Percentiles rank a stretch among this genome's conserved stretches.
phyloP scores from a whole-genome alignment of 2,888 invertebrate genomes.

The Fragum fragum region DNA sequence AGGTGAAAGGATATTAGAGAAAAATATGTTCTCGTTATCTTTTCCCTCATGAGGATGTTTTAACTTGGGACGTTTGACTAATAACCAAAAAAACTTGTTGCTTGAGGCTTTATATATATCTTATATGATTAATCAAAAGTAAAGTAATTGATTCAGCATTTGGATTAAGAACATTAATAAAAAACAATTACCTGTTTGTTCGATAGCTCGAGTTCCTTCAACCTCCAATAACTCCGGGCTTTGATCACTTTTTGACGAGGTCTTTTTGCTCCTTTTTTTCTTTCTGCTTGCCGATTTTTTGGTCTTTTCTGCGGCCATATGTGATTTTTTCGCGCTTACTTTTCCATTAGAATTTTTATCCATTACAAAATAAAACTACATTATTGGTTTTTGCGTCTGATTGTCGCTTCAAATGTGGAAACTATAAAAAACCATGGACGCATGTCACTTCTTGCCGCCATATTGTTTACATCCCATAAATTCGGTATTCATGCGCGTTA shows the following conservation, averaged over 20 bases:
- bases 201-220: constrained; percentile 70
- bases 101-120: too few species aligned
- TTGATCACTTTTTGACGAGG: constrained; percentile 67
- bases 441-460: constrained; percentile 42
- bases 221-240: constrained; percentile 73
- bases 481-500: constrained; percentile 7
- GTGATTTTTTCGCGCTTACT: constrained; percentile 60
- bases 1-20: too few species aligned
- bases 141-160: too few species aligned
- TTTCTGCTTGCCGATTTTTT: constrained; percentile 69
- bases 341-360: constrained; percentile 70
- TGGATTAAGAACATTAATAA: too few species aligned
- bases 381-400: not conserved
- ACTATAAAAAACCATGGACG: not conserved
- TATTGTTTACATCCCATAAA: constrained; percentile 63
- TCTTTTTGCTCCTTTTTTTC: constrained; percentile 75
- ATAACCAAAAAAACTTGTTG: too few species aligned
- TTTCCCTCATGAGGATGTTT: too few species aligned
- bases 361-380: constrained; percentile 53
- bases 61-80: too few species aligned
- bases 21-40: too few species aligned
- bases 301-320: constrained; percentile 64
- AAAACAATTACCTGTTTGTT: constrained; percentile 52
- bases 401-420: not conserved
- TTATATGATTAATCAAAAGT: too few species aligned